Evolutionary conservation across 2,888 invertebrate species (phyloP), one percentile per base, ranked within the genome.

Genomic region (Salpingus planirostris): DNA sequence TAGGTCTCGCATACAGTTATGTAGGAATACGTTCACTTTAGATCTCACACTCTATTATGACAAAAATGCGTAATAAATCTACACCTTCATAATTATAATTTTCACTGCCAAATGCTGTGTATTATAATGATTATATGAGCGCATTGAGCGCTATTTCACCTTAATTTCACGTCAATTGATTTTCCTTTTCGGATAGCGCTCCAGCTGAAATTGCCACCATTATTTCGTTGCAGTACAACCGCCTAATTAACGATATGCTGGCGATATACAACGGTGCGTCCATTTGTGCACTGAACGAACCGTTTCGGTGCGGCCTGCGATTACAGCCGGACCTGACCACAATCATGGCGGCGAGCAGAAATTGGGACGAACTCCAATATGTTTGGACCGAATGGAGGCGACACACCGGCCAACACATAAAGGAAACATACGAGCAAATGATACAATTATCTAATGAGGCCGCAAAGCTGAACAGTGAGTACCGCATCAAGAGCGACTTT

Each of bases 341-440:
- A 50, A 79, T 88, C 38, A 85, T 91, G 87, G 83, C 86, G 0
- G 71, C 69, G 36, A 81, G 80, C 48, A 66, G 86, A 27, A 84
- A 93, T 54, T 91, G 91, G 82, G 85, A 91, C 39, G 88, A 91
- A 58, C 65, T 95, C 34, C 79, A 83, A 49, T 81, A 86, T 54
- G 77, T 80, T 0, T 95, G 95, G 95, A 78, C 81, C 0, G 88
- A 89, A 57, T 95, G 91, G 85, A 73, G 91, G 47, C 71, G 92
- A 45, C 80, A 85, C 42, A 87, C 90, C 0, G 88, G 85, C 0
- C 74, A 80, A 33, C 74, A 84, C 49, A 75, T 88, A 59, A 71
- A 83, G 40, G 86, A 88, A 44, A 66, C 83, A 15, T 90, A 80
- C 49, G 83, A 86, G 38, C 86, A 89, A 60, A 65, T 89, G 35